Evolutionary conservation across 2,113 vertebrate genomes (phyloP).

Genomic region (Felis chaus): DNA sequence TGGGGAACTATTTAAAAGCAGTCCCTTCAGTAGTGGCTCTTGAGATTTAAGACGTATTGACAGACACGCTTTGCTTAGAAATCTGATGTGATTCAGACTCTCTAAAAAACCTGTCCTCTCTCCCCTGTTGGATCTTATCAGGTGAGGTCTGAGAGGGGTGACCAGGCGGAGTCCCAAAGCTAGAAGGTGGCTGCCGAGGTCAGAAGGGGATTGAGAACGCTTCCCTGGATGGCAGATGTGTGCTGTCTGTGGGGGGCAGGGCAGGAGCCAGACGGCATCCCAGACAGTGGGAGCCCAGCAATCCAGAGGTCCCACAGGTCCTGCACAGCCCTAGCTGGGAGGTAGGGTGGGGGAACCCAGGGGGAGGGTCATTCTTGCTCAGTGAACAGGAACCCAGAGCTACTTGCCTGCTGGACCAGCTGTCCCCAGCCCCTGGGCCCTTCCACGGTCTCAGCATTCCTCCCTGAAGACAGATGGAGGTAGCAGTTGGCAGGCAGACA

Average conservation of each 20-base stretch:
- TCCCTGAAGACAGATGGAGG: not conserved
- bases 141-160: not conserved
- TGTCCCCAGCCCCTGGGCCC: not conserved
- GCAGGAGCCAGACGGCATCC: not conserved
- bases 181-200: not conserved
- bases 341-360: too few species aligned
- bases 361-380: fast-evolving
- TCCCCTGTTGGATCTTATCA: not conserved
- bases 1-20: not conserved
- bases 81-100: not conserved
- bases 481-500: not conserved
- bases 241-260: not conserved
- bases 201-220: not conserved
- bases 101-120: not conserved
- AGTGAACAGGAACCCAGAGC: not conserved
- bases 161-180: not conserved
- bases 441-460: not conserved
- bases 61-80: not conserved
- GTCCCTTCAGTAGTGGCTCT: not conserved
- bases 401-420: not conserved
- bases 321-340: too few species aligned
- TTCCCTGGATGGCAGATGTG: not conserved
- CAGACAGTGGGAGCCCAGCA: not conserved
- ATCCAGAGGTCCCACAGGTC: not conserved
- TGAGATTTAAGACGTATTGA: not conserved